Evolutionary conservation across 2,797 vertebrate genomes (phyloP), one percentile per base, ranked within the genome.

Genomic region (Bradypus variegatus): DNA sequence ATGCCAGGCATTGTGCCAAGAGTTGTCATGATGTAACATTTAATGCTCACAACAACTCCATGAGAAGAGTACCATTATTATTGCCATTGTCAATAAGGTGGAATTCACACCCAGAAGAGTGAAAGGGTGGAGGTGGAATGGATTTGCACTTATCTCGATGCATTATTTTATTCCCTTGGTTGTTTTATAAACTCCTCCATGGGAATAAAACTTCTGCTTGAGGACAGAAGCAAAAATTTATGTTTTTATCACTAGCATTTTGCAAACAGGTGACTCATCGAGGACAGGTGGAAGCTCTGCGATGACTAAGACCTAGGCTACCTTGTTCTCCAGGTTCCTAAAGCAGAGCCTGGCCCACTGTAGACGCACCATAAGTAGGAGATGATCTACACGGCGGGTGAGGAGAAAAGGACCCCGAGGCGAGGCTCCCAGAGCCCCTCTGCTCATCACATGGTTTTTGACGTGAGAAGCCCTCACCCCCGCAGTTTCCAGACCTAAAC

Each of bases 401-500:
- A 88, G 78, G 80, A 67, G 70, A 92, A 83, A 21, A 4, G 50
- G 45, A 14, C 33, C 4, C 41, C 33, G 3, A 12, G 80, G 73
- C 0, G 0, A 27, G 2, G 25, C 21, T 65, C 76, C 55, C 78
- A 41, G 55, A 41, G 58, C 6, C 31, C 65, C n/a, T 45, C 27
- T 2, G 2, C 33, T 58, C 2, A 31, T 58, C 2, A 6, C 10
- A 2, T 2, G 1, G 13, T 36, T n/a, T 87, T 67, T 25, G 33
- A 8, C 1, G 0, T 27, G 19, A 76, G 38, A 41, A 23, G 29
- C 15, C 29, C 27, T 18, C 2, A 15, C 1, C 27, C 7, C 6
- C 12, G 7, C 69, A 18, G 48, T 31, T 36, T 76, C 4, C n/a
- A 12, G 27, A n/a, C 8, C 69, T 38, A 21, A 21, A 19, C 55